These are phyloP conservation scores for Crax fasciolata DNA, from an alignment of 2,797 vertebrate genomes.

Conservation along the genomic window DNA sequence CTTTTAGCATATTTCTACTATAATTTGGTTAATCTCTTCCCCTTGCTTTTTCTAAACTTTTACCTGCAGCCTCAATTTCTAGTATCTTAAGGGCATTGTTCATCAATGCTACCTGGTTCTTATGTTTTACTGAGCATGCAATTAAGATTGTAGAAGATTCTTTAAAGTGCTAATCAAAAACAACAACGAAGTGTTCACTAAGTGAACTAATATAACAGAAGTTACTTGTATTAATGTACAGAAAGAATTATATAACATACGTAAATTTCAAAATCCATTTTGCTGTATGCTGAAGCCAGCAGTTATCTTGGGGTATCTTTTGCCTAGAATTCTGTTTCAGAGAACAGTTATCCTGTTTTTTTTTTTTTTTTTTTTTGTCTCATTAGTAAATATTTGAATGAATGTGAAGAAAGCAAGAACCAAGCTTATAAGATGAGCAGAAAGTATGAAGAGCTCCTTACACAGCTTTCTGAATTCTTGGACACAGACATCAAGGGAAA, in stretches of 20 bases:
- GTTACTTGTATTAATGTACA: not conserved
- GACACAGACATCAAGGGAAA: conserved; percentile 69
- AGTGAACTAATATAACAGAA: not conserved
- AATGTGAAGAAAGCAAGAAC: conserved; percentile 79
- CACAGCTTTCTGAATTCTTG: conserved; percentile 77
- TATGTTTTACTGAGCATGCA: not conserved
- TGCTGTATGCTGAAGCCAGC: not conserved
- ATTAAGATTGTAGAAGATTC: not conserved
- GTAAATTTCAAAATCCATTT: not conserved
- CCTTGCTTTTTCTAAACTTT: not conserved
- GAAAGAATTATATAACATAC: not conserved
- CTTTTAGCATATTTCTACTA: not conserved
- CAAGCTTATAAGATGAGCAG: conserved; percentile 68
- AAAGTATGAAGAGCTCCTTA: conserved; percentile 79
- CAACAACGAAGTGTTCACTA: not conserved
- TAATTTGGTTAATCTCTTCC: not conserved
- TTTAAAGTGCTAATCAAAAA: not conserved
- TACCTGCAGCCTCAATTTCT: not conserved
- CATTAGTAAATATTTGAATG: conserved; percentile 76
- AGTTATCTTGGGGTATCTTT: not conserved
- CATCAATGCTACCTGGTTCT: not conserved
- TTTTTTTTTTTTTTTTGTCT: conserved; percentile 6
- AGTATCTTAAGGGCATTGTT: not conserved
- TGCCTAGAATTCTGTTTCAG: not conserved
- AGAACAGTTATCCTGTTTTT: not conserved